A percentile compares a stretch with the other conserved stretches of the same genome.
These are phyloP conservation scores for Orius insidiosus DNA, from an alignment of 1,140 invertebrate genomes.

Conservation along the genomic window DNA sequence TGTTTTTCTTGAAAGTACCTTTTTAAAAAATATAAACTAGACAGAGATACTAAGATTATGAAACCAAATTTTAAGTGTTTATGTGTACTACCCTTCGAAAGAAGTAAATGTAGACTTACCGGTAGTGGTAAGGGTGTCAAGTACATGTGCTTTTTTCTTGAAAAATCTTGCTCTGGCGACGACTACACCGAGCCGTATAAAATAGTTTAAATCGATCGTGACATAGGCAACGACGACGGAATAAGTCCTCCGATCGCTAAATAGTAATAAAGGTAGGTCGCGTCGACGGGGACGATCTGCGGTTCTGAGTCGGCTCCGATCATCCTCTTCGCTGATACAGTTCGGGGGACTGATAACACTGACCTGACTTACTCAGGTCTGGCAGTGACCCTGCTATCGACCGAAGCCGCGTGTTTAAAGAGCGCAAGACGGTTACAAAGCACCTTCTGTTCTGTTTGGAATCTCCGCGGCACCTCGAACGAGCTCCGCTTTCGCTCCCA, in stretches of 20 bases:
- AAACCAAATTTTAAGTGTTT: too few relatives aligned
- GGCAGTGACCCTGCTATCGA: too few relatives aligned
- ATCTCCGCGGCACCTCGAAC: too few relatives aligned
- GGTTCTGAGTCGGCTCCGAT: background rate
- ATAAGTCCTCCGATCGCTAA: conserved; percentile 28
- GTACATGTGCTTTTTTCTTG: conserved; percentile 40
- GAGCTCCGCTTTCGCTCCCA: too few relatives aligned
- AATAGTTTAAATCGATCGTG: conserved; percentile 47
- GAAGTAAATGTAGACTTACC: conserved; percentile 29
- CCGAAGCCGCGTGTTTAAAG: too few relatives aligned
- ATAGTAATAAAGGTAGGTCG: conserved; percentile 9
- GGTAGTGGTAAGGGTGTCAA: conserved; percentile 42
- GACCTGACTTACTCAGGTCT: conserved; percentile 1
- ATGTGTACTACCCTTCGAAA: too few relatives aligned
- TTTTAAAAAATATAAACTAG: too few relatives aligned
- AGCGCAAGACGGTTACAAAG: too few relatives aligned
- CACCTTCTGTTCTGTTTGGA: too few relatives aligned
- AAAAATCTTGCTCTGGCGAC: conserved; percentile 39
- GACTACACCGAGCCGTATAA: conserved; percentile 41
- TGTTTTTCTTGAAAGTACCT: too few relatives aligned
- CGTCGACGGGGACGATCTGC: conserved; percentile 1
- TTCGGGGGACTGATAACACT: background rate
- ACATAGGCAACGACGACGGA: conserved; percentile 35
- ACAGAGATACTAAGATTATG: too few relatives aligned
- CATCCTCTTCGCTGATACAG: background rate